Evolutionary conservation across 2,888 invertebrate species (phyloP), one percentile per base, ranked within the genome.

Genomic region (Linnaemya vulpina): DNA sequence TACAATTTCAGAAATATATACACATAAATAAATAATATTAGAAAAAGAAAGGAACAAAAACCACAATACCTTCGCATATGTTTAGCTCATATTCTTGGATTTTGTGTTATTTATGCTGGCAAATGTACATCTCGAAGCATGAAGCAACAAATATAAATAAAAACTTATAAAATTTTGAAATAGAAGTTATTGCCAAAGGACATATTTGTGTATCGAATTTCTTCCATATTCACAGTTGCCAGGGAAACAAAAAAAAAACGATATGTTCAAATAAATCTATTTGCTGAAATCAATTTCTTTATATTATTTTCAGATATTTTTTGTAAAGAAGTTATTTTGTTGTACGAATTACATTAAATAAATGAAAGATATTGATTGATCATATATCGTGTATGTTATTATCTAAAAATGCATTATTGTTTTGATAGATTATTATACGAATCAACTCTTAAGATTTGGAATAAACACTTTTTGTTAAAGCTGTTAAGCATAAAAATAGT

Each of bases 121-220:
- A 74, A 11, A 74, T 51, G 51, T 75, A 43, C 15, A 10, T 30
- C 5, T 30, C 30, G n/a, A 10, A 25, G 30, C n/a, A 67, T 46
- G 46, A 67, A 13, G 35, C 15, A 43, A 51, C 10, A 20, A 8
- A 63, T 1, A 58, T 30, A 17, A 13, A 67, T 40, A 22, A 71
- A 73, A 67, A 20, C 11, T 58, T 30, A 30, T 58, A 25, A 67
- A 67, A 73, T 40, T 68, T 17, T 73, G 73, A 73, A 71, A 83
- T 53, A 67, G 60, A 35, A 77, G 53, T 71, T 78, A 68, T 68
- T 78, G 77, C 67, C 68, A 78, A 83, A 68, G 83, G 73, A 83
- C 53, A 78, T 78, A 49, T 83, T 83, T 78, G 15, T 25, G 43
- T 83, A 78, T 83, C 68, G 62, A 83, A 78, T 83, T 62, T 83